Evolutionary conservation across 2,888 invertebrate genomes (phyloP), one percentile per base, ranked within the genome.

Genomic region (Campopleginae sp.): DNA sequence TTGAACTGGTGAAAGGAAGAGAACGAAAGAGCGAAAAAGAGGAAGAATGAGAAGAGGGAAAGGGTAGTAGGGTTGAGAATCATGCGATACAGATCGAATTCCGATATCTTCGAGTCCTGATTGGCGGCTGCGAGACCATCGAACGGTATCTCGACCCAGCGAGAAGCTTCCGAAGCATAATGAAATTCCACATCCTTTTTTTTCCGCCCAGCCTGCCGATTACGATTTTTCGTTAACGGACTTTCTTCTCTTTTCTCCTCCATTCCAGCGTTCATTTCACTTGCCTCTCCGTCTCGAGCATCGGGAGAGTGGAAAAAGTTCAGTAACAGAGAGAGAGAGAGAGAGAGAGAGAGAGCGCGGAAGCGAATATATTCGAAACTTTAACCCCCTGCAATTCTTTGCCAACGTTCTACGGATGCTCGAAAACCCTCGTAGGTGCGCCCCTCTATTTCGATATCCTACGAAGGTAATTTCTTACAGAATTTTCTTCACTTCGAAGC

Each of bases 21-120:
- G 65, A 70, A 48, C 23, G n/a, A 38, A 23, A 44, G 54, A 71
- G 54, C 42, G 75, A 51, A 51, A 42, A 89, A 63, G 74, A 61
- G 51, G 23, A 89, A 89, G 88, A 88, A 88, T 89, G 91, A 90
- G 90, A 90, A 89, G 89, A 89, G 89, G 87, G 89, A 90, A 86
- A 84, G 78, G 77, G 76, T n/a, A 54, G 58, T 80, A 44, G 71
- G 76, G 54, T 74, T 68, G 54, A 54, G 75, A 82, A 82, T 84
- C 84, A 87, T 63, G 85, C 88, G 88, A 89, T 90, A 89, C 90
- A 89, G 87, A 91, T 90, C 89, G 90, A 91, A 91, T 91, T 91
- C 89, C 91, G 88, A 91, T 91, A 91, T 90, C 88, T 87, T 80
- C 68, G 82, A 79, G 82, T 87, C 79, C 87, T 88, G 88, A 90